phyloP scores from a whole-genome alignment of 2,113 vertebrate genomes.

The Anser cygnoides region DNA sequence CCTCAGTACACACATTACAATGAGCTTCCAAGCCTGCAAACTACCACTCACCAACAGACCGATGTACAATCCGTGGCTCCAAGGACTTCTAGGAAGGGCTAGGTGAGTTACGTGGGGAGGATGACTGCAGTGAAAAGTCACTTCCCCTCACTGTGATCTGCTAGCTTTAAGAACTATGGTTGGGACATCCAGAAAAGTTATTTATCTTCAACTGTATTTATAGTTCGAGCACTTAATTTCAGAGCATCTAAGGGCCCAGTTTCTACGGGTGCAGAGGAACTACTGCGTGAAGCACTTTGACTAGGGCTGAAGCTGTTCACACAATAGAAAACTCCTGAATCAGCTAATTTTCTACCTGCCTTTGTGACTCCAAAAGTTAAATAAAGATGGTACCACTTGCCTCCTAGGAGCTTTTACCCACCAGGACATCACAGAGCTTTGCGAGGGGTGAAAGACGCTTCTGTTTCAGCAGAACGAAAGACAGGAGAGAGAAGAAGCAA shows the following conservation, averaged over 20 bases:
- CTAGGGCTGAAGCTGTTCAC: not conserved
- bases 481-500: not conserved
- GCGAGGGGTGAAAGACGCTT: not conserved
- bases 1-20: not conserved
- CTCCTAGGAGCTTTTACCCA: too few relatives aligned
- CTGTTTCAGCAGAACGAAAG: not conserved
- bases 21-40: not conserved
- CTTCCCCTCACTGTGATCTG: too few relatives aligned
- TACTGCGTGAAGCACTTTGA: not conserved
- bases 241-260: not conserved
- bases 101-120: fast-evolving
- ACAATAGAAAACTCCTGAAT: not conserved
- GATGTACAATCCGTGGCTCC: not conserved
- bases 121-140: not conserved
- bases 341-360: not conserved
- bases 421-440: not conserved
- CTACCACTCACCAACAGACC: not conserved
- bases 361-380: not conserved
- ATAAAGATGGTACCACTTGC: not conserved
- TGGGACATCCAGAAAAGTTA: too few relatives aligned
- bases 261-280: not conserved
- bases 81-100: not conserved
- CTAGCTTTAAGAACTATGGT: fast-evolving
- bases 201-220: fast-evolving
- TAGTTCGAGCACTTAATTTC: not conserved